Evolutionary conservation across 2,797 vertebrate genomes (phyloP), one percentile per base, ranked within the genome.

Genomic region (Coluber constrictor): DNA sequence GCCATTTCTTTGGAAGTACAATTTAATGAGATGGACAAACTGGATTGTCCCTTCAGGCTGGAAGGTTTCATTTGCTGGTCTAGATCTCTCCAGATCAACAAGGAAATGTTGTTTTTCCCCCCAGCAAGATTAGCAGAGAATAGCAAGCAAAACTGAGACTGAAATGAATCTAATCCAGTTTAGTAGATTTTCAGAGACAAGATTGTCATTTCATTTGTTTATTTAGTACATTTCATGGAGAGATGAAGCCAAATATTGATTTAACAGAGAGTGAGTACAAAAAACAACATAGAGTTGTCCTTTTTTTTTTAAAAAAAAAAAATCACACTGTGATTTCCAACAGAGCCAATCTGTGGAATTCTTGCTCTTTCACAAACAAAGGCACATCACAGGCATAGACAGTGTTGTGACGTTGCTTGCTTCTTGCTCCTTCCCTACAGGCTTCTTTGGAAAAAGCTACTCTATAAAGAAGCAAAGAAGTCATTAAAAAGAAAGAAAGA

Each of bases 11-110:
- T 86, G 74, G 92, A 6, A 20, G 89, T 43, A 90, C 60, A 95
- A 91, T 94, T 95, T 96, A 97, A 95, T 96, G 94, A 95, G 93
- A 95, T 93, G 47, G 83, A 29, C 87, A 20, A 37, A 95, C 27
- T 90, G 91, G 96, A 66, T 95, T 86, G 43, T 88, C 57, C 90
- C 90, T 92, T 93, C 29, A 37, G 90, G 10, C 13, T 92, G 86
- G 94, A 97, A 96, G 83, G 74, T 95, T 96, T 95, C 32, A 94
- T 92, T 90, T 96, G 37, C 87, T 74, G 32, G 27, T 96, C 89
- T 95, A 54, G 89, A 96, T 93, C 37, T 47, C 37, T 47, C 47
- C 43, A 83, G 23, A 25, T 25, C 11, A 20, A 25, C 37, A 25
- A 25, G 74, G 37, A 83, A 83, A 25, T 23, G 74, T 4, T 83